Evolutionary conservation across 2,113 vertebrate species (phyloP).

Genomic region (Phyllostomus hastatus): DNA sequence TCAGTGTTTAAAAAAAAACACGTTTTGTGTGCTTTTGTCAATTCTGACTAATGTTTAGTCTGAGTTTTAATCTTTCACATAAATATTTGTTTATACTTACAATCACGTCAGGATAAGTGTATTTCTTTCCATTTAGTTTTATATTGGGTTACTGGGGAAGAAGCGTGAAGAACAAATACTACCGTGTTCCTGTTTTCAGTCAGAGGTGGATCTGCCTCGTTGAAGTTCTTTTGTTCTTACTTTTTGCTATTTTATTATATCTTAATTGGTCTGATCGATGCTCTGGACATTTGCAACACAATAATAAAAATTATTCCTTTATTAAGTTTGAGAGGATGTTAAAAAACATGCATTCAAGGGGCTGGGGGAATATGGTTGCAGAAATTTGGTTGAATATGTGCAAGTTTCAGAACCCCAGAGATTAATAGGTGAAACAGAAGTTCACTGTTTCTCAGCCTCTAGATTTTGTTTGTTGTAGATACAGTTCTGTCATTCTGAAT

Average conservation of each 20-base stretch:
- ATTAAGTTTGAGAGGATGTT: background rate
- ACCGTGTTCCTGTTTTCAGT: background rate
- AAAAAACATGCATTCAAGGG: background rate
- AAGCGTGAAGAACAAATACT: background rate
- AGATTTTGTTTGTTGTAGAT: slow-evolving; percentile 32
- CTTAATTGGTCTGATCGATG: background rate
- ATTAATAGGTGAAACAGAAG: background rate
- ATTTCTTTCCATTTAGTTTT: slow-evolving; percentile 1
- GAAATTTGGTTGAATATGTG: background rate
- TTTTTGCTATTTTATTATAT: background rate
- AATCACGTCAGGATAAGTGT: background rate
- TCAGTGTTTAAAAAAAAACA: background rate
- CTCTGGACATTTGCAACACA: background rate
- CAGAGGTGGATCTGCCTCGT: background rate
- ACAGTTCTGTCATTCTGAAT: background rate
- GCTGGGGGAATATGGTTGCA: background rate
- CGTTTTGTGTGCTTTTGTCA: background rate
- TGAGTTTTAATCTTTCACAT: slow-evolving; percentile 5
- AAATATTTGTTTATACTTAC: background rate
- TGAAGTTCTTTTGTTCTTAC: background rate
- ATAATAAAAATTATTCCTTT: background rate
- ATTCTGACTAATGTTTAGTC: background rate
- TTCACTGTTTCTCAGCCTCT: slow-evolving; percentile 5
- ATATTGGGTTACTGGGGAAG: background rate
- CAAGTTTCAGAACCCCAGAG: background rate